Evolutionary conservation across 2,888 invertebrate species (phyloP).

Genomic region (Marronus borbonicus): DNA sequence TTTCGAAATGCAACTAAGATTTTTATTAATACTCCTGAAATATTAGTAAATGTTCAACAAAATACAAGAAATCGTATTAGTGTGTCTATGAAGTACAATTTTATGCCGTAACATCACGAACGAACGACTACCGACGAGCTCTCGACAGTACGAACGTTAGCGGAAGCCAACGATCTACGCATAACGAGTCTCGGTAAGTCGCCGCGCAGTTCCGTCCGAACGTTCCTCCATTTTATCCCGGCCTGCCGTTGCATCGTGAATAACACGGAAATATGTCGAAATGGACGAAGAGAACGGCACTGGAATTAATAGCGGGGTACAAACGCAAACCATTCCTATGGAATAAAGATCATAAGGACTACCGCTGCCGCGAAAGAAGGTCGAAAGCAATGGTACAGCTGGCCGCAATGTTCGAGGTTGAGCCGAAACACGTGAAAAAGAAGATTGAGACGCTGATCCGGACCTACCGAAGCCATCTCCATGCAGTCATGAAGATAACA

Average conservation of each 20-base stretch:
- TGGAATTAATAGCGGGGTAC: slow-evolving; percentile 44
- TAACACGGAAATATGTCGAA: neutral
- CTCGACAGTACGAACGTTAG: slow-evolving; percentile 17
- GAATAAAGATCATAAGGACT: slow-evolving; percentile 38
- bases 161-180: slow-evolving; percentile 26
- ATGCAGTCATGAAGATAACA: slow-evolving; percentile 27
- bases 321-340: slow-evolving; percentile 37
- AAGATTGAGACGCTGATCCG: slow-evolving; percentile 55
- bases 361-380: slow-evolving; percentile 23
- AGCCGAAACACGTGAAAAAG: slow-evolving; percentile 37
- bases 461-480: slow-evolving; percentile 53
- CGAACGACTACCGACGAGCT: neutral
- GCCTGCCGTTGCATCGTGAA: no score
- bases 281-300: slow-evolving; percentile 7
- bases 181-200: slow-evolving; percentile 4
- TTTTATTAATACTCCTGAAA: no score
- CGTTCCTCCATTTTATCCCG: neutral
- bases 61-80: no score
- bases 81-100: no score
- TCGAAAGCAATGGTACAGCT: slow-evolving; percentile 43
- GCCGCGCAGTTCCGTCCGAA: slow-evolving; percentile 15
- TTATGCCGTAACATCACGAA: neutral
- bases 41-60: no score
- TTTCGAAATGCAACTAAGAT: no score
- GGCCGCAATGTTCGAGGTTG: slow-evolving; percentile 40